Percentiles rank a stretch among this genome's conserved stretches.
Evolutionary conservation across 2,888 invertebrate species (phyloP).

Genomic region (Luffia ferchaultella): DNA sequence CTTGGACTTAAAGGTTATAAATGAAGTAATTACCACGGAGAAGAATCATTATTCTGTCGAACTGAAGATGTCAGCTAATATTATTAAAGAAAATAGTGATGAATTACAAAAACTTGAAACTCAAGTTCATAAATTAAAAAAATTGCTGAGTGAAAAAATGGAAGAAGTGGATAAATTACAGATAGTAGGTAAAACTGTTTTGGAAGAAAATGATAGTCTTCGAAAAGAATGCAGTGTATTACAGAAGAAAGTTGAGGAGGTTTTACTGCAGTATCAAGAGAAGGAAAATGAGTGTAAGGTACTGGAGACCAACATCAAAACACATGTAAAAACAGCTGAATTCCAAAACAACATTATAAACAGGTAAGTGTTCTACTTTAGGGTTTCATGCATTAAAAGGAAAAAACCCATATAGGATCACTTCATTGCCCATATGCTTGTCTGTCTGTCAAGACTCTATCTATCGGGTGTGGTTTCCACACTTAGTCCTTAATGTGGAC

Average conservation of each 20-base stretch:
- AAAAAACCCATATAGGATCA: too few relatives aligned
- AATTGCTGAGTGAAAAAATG: conserved; percentile 34
- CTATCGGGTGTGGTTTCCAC: too few relatives aligned
- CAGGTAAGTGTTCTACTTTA: conserved; percentile 34
- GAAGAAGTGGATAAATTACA: conserved; percentile 35
- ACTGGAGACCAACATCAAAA: conserved; percentile 45
- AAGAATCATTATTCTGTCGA: conserved; percentile 31
- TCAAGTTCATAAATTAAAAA: conserved; percentile 36
- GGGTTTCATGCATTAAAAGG: too few relatives aligned
- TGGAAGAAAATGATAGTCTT: conserved; percentile 31
- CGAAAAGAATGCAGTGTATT: conserved; percentile 27
- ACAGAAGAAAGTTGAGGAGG: neutral
- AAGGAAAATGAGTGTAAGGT: conserved; percentile 31
- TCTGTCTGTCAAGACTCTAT: too few relatives aligned
- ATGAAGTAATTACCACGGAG: conserved; percentile 34
- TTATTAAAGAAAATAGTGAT: conserved; percentile 32
- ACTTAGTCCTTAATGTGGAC: too few relatives aligned
- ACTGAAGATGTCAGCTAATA: conserved; percentile 37
- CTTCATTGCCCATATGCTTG: too few relatives aligned
- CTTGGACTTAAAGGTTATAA: conserved; percentile 27
- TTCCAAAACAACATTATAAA: conserved; percentile 47
- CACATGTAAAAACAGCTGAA: conserved; percentile 47
- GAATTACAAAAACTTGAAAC: conserved; percentile 40
- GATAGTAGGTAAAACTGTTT: conserved; percentile 32
- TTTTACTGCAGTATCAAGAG: conserved; percentile 31